Conservation (phyloP, 2,888 invertebrate species). For the Ophioninae sp. region DNA sequence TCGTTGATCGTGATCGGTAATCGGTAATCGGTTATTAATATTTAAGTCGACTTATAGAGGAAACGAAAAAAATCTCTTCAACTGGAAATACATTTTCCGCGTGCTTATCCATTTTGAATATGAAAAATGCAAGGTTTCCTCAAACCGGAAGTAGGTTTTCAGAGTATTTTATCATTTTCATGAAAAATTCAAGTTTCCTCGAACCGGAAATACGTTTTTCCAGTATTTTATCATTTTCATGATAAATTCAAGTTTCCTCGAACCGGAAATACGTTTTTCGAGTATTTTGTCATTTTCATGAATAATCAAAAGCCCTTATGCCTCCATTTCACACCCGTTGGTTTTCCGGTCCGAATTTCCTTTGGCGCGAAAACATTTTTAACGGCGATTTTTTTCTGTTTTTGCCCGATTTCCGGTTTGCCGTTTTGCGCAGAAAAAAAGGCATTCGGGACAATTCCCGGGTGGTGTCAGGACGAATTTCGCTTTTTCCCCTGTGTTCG, state of each 20-base stretch:
- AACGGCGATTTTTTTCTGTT: neutral
- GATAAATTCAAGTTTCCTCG: neutral
- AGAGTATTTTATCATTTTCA: too few relatives aligned
- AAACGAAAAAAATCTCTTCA: neutral
- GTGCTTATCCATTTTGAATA: too few relatives aligned
- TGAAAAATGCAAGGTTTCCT: too few relatives aligned
- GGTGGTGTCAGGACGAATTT: constrained; percentile 46
- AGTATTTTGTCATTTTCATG: neutral
- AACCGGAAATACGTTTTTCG: neutral
- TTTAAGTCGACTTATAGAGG: neutral
- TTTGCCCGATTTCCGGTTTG: neutral
- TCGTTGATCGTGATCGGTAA: neutral
- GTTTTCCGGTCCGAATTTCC: neutral
- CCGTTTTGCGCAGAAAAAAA: neutral
- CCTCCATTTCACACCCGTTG: neutral
- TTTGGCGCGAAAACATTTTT: neutral
- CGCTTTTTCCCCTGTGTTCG: constrained; percentile 33
- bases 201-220: neutral
- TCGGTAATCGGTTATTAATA: neutral
- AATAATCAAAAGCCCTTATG: neutral
- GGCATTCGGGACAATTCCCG: neutral
- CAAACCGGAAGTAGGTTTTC: too few relatives aligned
- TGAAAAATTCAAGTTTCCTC: too few relatives aligned
- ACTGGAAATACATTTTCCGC: too few relatives aligned
- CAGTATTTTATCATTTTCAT: neutral